Percentiles rank a stretch among this genome's conserved stretches.
Evolutionary conservation across 2,113 vertebrate species (phyloP).

Genomic region (Microtus oregoni): DNA sequence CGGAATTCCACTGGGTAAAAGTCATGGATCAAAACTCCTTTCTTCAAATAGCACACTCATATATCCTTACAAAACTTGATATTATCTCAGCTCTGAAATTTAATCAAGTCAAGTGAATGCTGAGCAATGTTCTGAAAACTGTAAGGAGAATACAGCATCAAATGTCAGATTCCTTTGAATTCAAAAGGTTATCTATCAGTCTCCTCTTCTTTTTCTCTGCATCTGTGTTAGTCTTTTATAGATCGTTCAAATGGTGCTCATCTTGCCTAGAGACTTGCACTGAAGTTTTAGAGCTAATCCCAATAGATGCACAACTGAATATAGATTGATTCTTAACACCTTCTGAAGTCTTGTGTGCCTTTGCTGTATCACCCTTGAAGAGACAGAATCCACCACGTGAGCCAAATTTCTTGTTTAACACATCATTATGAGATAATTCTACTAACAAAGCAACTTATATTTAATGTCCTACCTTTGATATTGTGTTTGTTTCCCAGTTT

Average conservation of each 20-base stretch:
- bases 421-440: not conserved
- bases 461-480: not conserved
- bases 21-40: not conserved
- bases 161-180: constrained; percentile 16
- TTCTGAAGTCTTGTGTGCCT: not conserved
- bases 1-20: not conserved
- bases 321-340: not conserved
- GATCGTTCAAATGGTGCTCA: not conserved
- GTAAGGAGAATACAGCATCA: not conserved
- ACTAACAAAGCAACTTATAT: not conserved
- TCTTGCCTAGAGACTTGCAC: not conserved
- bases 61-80: constrained; percentile 7
- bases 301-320: not conserved
- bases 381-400: not conserved
- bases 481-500: not conserved
- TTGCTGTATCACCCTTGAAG: not conserved
- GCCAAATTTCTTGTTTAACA: not conserved
- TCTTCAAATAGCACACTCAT: not conserved
- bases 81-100: constrained; percentile 32
- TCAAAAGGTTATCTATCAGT: constrained; percentile 54
- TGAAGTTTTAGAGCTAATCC: not conserved
- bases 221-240: not conserved
- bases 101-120: not conserved
- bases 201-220: constrained; percentile 35
- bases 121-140: constrained; percentile 49